Evolutionary conservation across 2,113 vertebrate genomes (phyloP), one percentile per base, ranked within the genome.

Genomic region (Proteles cristata): DNA sequence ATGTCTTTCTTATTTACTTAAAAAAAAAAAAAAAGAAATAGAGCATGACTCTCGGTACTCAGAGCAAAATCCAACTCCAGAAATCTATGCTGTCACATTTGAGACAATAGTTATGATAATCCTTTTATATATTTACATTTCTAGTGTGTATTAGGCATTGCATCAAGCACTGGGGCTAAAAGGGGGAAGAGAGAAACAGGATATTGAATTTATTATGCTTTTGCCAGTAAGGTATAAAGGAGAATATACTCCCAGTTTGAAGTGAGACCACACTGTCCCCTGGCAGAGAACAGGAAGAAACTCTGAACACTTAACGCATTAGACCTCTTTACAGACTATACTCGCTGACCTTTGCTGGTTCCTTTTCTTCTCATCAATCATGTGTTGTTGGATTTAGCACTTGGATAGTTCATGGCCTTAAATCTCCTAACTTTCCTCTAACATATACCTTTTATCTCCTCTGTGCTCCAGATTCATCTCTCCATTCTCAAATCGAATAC

Each of bases 201-300:
- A 71, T 0, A 17, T 12, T 0, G 10, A 50, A 89, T 86, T 87
- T 86, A 21, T 71, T 76, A 28, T 73, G 3, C 23, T 55, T 90
- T 65, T 25, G 79, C 39, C 19, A 31, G 0, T 68, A 68, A 23
- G 5, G 4, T 63, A 43, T 95, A 12, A 39, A 53, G 7, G 25
- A 11, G 8, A 10, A 96, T 50, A 33, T 10, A 7, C 6, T n/a
- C 7, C 2, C 55, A 25, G 2, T 82, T 88, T 76, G 17, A 2
- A 71, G 5, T 15, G 28, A 43, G 10, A 2, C 2, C 7, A 0
- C 31, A 0, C 0, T 82, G 7, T 0, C 10, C n/a, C 25, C 31
- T 55, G 14, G 7, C 4, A 65, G 53, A 69, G 11, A 14, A 53
- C 19, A 81, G 55, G 11, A 84, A 63, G 25, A 88, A 63, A 83